Percentiles rank a stretch among this genome's conserved stretches.
Conservation (phyloP, 2,888 invertebrate species). For the Nasonovia ribisnigri region DNA sequence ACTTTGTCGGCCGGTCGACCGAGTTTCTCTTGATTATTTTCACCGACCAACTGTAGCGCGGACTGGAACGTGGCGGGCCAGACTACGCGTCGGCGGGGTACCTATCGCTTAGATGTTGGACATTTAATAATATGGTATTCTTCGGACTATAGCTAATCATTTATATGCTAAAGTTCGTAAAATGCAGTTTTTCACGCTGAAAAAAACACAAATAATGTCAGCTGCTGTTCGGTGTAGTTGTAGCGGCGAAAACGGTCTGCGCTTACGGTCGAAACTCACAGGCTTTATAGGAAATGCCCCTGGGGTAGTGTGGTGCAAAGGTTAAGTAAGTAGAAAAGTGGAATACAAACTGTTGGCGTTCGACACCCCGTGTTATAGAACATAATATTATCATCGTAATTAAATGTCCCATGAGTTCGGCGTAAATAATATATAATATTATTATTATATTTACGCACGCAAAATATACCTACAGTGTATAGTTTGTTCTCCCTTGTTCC, state of each 20-base stretch:
- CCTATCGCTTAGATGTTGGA: neutral
- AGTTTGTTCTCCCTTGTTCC: no score
- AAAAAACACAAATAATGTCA: neutral
- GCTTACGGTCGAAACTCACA: neutral
- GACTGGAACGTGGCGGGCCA: neutral
- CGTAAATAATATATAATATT: no score
- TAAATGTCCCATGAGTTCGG: no score
- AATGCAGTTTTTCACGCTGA: neutral
- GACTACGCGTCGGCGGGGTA: no score
- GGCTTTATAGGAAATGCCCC: neutral
- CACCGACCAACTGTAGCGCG: neutral
- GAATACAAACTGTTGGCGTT: no score
- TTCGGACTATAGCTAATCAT: neutral
- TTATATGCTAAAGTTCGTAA: no score
- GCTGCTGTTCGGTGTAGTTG: neutral
- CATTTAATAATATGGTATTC: neutral
- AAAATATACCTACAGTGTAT: no score
- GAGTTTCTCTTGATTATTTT: neutral
- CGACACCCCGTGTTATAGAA: no score
- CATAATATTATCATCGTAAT: no score
- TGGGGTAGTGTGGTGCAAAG: neutral
- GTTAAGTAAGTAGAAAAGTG: no score
- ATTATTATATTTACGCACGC: no score
- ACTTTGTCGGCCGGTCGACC: neutral
- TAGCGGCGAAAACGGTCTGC: neutral